Evolutionary conservation across 2,113 vertebrate species (phyloP).

Genomic region (Oryzias curvinotus): DNA sequence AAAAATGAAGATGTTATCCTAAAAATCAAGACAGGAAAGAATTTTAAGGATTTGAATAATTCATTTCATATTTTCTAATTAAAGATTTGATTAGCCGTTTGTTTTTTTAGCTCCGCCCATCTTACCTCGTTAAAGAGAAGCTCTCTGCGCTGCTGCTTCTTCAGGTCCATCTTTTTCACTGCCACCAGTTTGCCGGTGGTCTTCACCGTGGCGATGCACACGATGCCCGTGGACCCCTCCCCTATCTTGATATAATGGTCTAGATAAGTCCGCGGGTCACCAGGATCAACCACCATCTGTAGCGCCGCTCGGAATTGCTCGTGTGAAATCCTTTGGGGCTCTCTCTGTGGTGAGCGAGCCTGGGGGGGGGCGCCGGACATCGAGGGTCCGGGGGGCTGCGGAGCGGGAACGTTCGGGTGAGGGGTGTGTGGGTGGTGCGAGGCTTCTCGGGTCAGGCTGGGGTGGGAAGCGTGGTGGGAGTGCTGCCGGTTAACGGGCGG

Average conservation of each 20-base stretch:
- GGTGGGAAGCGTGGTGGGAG: conserved; percentile 76
- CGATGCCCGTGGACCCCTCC: conserved; percentile 91
- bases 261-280: conserved; percentile 87
- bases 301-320: conserved; percentile 92
- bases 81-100: no score
- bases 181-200: conserved; percentile 88
- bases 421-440: conserved; percentile 70
- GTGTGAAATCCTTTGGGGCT: conserved; percentile 91
- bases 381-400: conserved; percentile 39
- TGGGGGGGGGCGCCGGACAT: conserved; percentile 19
- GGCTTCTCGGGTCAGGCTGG: conserved; percentile 60
- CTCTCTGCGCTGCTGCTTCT: conserved; percentile 92
- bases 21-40: no score
- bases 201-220: conserved; percentile 90
- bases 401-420: conserved; percentile 66
- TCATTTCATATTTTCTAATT: no score
- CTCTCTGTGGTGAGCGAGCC: conserved; percentile 81
- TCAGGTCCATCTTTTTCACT: conserved; percentile 96
- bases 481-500: conserved; percentile 60
- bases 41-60: no score
- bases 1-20: no score
- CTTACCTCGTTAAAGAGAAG: conserved; percentile 93
- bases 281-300: conserved; percentile 93
- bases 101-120: not conserved
- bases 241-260: conserved; percentile 98